Conservation (phyloP, 2,113 vertebrate genomes). For the Planiliza haematocheilus region DNA sequence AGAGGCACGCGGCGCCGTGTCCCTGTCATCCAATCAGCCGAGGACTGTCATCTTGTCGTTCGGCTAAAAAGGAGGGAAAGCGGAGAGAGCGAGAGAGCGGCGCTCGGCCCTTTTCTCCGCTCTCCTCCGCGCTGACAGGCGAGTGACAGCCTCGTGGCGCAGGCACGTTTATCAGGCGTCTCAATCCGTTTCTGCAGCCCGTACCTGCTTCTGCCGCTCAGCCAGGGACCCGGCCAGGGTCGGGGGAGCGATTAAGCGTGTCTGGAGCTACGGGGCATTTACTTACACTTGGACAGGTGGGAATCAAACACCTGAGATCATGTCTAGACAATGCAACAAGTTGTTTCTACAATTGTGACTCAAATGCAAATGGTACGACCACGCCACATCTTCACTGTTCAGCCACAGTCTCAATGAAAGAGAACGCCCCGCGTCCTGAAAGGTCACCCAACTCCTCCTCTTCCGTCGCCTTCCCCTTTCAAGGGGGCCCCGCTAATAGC, state of each 20-base stretch:
- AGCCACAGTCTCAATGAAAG: background rate
- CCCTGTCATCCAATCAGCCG: constrained; percentile 46
- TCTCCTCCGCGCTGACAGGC: constrained; percentile 43
- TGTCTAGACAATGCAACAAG: no score
- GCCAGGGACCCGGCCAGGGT: constrained; percentile 9
- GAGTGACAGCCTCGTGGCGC: constrained; percentile 60
- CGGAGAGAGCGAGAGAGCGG: constrained; percentile 15
- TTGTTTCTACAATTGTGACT: no score
- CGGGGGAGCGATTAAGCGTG: constrained; percentile 12
- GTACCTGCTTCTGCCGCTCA: constrained; percentile 3
- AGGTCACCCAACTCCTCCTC: background rate
- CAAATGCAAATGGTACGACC: no score
- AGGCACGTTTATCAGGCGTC: constrained; percentile 57
- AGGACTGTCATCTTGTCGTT: constrained; percentile 58
- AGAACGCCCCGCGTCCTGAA: background rate
- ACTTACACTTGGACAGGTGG: background rate
- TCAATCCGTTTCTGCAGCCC: constrained; percentile 47
- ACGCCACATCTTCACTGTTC: background rate
- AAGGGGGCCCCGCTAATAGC: background rate
- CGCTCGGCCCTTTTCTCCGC: constrained; percentile 25
- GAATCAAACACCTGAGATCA: background rate
- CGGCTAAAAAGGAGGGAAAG: constrained; percentile 14
- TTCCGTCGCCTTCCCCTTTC: background rate
- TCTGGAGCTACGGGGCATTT: constrained; percentile 19
- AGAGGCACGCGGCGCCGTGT: background rate